Percentiles rank a stretch among this genome's conserved stretches.
Conservation (phyloP, 2,888 invertebrate species). For the Torymus tubicola region DNA sequence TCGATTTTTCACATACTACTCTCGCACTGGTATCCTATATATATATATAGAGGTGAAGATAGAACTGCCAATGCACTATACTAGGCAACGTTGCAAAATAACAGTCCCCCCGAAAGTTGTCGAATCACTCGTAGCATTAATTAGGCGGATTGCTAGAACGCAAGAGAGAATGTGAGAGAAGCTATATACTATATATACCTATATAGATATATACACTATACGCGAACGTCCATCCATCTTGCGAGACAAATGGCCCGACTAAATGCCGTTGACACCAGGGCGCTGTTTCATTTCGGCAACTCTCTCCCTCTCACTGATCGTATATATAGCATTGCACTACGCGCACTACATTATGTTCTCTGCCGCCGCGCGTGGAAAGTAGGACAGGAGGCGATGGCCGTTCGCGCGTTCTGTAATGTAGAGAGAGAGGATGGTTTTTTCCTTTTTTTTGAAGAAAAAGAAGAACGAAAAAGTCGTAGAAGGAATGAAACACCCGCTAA, state of each 20-base stretch:
- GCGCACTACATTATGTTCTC: too few species aligned
- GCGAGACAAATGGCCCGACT: slow-evolving; percentile 7
- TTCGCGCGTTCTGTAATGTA: too few species aligned
- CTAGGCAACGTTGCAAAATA: neutral
- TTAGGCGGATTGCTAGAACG: slow-evolving; percentile 13
- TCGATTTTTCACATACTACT: slow-evolving; percentile 21
- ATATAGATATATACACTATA: neutral
- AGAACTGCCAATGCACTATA: too few species aligned
- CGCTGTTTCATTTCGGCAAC: slow-evolving; percentile 6
- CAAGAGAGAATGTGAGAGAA: neutral
- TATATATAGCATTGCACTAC: too few species aligned
- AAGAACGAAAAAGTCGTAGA: too few species aligned
- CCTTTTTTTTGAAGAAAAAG: too few species aligned
- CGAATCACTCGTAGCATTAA: slow-evolving; percentile 38
- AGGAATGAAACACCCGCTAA: too few species aligned
- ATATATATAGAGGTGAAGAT: too few species aligned
- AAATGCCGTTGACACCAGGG: slow-evolving; percentile 25
- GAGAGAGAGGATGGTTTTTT: too few species aligned
- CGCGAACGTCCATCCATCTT: slow-evolving; percentile 11
- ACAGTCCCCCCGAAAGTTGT: neutral
- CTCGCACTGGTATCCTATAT: too few species aligned
- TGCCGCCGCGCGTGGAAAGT: too few species aligned
- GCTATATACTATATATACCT: neutral
- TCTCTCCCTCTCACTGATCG: neutral
- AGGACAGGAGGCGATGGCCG: too few species aligned